Base-by-base conservation (phyloP, 1,140 invertebrate genomes). In the Hylaeus volcanicus region DNA sequence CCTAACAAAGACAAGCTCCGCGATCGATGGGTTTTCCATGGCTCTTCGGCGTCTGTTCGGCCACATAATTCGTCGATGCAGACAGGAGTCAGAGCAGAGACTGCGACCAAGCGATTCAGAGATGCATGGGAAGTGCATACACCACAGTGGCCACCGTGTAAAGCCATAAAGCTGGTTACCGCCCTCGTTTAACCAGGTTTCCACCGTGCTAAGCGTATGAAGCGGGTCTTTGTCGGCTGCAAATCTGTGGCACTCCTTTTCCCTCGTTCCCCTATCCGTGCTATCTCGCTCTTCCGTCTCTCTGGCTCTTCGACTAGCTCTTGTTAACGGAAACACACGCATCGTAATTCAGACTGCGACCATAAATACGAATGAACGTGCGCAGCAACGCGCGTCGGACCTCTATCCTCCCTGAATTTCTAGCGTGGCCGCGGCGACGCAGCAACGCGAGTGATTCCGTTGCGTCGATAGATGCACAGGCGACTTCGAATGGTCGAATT, bases 171-270 rank as follows among this genome's bases (percentile, higher is more conserved):
- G 73, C 84, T 71, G 64, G 79, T 79, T 48, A 60, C 71, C 84
- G 79, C 84, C 83, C 84, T 82, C 79, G 79, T 86, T 86, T 85
- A 77, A 86, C 83, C 83, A 82, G 84, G 70, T 86, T 81, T 86
- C 81, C 79, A 81, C 78, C 70, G 66, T 61, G 83, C 65, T 71
- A 56, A 79, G 77, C 77, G 70, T 65, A 84, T 60, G 74, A 73
- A 78, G 69, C 64, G 26, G 14, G 69, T 65, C 79, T 86, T 86
- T 86, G 84, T 86, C 84, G 79, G 74, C 61, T 65, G 70, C 37
- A 56, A 65, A 66, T 65, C 71, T 60, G 56, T 43, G 37, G 45
- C n/a, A 26, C 56, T 58, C 41, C 12, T 15, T 5, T 8, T 41
- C 11, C 11, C 58, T 61, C n/a, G 41, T 12, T n/a, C 5, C 43